Percentiles rank a stretch among this genome's conserved stretches.
phyloP scores from a whole-genome alignment of 2,113 vertebrate species.

The Etheostoma spectabile region DNA sequence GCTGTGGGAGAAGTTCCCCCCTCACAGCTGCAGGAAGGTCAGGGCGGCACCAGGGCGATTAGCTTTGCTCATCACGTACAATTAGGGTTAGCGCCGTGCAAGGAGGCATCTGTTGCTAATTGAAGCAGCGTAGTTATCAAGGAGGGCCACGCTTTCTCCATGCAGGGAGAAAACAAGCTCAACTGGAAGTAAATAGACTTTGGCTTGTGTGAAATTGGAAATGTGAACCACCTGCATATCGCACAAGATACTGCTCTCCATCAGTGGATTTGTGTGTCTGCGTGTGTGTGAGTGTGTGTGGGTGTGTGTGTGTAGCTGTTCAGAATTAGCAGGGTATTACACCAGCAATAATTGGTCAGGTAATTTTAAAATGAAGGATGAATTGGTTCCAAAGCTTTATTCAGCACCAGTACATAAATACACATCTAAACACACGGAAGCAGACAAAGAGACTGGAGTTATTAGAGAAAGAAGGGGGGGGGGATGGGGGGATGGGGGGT shows the following conservation, averaged over 20 bases:
- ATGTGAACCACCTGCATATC: slow-evolving; percentile 79
- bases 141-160: slow-evolving; percentile 54
- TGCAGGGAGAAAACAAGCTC: slow-evolving; percentile 57
- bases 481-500: too few relatives aligned
- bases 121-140: slow-evolving; percentile 81
- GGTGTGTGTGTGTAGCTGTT: slow-evolving; percentile 48
- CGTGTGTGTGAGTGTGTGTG: slow-evolving; percentile 14
- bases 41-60: slow-evolving; percentile 75
- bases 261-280: slow-evolving; percentile 28
- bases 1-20: slow-evolving; percentile 61
- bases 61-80: slow-evolving; percentile 82
- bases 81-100: slow-evolving; percentile 79
- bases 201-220: slow-evolving; percentile 84
- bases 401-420: slow-evolving; percentile 40
- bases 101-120: slow-evolving; percentile 83
- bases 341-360: slow-evolving; percentile 59
- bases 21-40: slow-evolving; percentile 80
- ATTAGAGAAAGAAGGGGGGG: slow-evolving; percentile 41
- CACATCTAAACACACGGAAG: slow-evolving; percentile 33
- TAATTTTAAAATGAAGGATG: slow-evolving; percentile 66
- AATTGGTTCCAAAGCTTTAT: slow-evolving; percentile 64
- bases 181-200: slow-evolving; percentile 80
- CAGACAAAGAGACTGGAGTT: slow-evolving; percentile 60
- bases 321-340: slow-evolving; percentile 54
- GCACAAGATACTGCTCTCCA: slow-evolving; percentile 53